phyloP scores from a whole-genome alignment of 2,888 invertebrate species.

The Argyresthia goedartella region DNA sequence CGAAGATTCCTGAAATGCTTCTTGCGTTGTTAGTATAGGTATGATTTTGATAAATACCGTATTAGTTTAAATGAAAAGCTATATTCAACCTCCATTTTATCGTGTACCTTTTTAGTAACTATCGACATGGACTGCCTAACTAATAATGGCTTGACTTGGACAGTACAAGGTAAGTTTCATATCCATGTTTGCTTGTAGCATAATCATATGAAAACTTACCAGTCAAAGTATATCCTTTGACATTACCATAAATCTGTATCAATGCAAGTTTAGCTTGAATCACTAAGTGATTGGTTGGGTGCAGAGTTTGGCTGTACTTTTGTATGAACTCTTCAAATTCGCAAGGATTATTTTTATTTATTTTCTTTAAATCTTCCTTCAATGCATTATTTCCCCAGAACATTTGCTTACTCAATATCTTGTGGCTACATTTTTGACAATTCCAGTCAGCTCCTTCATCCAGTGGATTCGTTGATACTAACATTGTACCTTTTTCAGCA shows the following conservation, averaged over 20 bases:
- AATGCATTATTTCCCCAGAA: constrained; percentile 73
- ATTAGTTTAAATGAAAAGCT: no score
- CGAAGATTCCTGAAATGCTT: no score
- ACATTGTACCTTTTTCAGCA: constrained; percentile 46
- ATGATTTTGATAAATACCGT: no score
- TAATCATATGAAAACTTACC: constrained; percentile 48
- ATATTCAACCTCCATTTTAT: no score
- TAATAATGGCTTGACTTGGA: not conserved
- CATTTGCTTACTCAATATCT: constrained; percentile 70
- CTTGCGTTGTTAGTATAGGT: no score
- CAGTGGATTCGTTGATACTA: constrained; percentile 73
- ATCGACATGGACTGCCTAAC: no score
- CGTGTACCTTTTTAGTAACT: no score
- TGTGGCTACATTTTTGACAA: constrained; percentile 74
- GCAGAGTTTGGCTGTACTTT: constrained; percentile 74
- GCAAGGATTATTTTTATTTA: constrained; percentile 65
- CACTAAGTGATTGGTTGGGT: constrained; percentile 76
- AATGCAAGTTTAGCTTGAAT: constrained; percentile 78
- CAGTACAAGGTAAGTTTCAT: not conserved
- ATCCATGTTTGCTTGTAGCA: no score
- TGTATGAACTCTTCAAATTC: constrained; percentile 74
- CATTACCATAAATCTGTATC: constrained; percentile 77
- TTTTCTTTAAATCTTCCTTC: constrained; percentile 66
- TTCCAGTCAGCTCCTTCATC: constrained; percentile 73
- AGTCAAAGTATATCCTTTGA: constrained; percentile 62